Conservation (phyloP, 2,113 vertebrate genomes). For the Periophthalmodon schlosseri region DNA sequence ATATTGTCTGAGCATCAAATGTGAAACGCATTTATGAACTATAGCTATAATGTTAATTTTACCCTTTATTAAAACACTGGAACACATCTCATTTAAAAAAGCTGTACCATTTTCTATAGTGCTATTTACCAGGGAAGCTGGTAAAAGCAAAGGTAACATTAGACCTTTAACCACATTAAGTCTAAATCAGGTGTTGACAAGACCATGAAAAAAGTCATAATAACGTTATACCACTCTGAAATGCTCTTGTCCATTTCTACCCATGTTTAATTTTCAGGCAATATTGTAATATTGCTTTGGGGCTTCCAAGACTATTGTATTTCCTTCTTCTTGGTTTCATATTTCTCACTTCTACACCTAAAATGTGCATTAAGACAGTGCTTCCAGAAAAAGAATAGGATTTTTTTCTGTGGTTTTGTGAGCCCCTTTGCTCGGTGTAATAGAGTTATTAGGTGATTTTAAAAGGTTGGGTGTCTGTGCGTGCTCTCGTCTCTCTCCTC, state of each 20-base stretch:
- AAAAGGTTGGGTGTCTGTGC: slow-evolving; percentile 75
- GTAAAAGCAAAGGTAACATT: slow-evolving; percentile 70
- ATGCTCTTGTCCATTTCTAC: slow-evolving; percentile 72
- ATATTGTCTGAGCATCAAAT: neutral
- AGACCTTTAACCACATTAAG: slow-evolving; percentile 77
- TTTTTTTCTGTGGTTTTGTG: slow-evolving; percentile 56
- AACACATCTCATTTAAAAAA: slow-evolving; percentile 51
- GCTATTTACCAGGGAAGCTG: neutral
- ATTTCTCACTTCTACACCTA: slow-evolving; percentile 82
- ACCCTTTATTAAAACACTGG: slow-evolving; percentile 7
- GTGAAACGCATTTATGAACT: slow-evolving; percentile 2
- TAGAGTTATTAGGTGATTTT: slow-evolving; percentile 84
- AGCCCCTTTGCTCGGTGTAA: slow-evolving; percentile 77
- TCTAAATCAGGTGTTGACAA: slow-evolving; percentile 77
- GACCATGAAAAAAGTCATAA: slow-evolving; percentile 55
- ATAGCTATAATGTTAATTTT: neutral
- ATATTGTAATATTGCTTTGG: slow-evolving; percentile 75
- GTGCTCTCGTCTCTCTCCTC: slow-evolving; percentile 72
- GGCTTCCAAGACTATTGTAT: slow-evolving; percentile 74
- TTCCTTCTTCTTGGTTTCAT: slow-evolving; percentile 76
- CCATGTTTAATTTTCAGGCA: slow-evolving; percentile 82
- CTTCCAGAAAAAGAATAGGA: slow-evolving; percentile 78
- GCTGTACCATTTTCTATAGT: slow-evolving; percentile 24
- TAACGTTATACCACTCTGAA: slow-evolving; percentile 73
- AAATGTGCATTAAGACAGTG: slow-evolving; percentile 79